A percentile compares a stretch with the other conserved stretches of the same genome.
Conservation (phyloP, 2,797 vertebrate genomes). For the Coracias cyanogaster region DNA sequence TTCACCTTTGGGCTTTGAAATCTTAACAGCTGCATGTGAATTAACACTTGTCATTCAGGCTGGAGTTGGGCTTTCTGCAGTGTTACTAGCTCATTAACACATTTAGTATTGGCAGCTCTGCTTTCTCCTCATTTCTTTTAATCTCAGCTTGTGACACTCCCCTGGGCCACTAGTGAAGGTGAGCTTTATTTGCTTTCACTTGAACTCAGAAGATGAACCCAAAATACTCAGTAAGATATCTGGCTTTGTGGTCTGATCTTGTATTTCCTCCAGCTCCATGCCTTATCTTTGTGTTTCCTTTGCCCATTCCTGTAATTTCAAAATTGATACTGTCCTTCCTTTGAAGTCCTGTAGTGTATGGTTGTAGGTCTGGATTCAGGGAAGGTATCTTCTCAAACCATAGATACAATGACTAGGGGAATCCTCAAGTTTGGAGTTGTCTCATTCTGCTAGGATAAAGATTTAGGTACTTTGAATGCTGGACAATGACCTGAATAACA, state of each 20-base stretch:
- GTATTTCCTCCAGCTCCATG: neutral
- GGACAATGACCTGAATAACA: neutral
- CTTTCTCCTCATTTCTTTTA: neutral
- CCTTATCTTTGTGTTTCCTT: neutral
- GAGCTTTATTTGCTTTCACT: neutral
- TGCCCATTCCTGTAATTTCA: neutral
- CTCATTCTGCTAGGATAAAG: fast-evolving
- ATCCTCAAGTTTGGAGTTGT: neutral
- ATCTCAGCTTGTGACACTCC: neutral
- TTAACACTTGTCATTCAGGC: neutral
- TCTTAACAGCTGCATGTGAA: neutral
- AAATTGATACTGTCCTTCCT: neutral
- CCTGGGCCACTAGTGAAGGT: neutral
- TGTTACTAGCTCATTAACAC: neutral
- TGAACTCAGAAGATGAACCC: neutral
- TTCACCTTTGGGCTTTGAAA: neutral
- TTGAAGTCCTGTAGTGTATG: neutral
- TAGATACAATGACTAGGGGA: neutral
- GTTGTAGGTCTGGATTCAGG: neutral
- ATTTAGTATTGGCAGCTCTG: neutral
- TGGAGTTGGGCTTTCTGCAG: neutral
- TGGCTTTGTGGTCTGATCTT: neutral
- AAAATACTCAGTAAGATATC: neutral
- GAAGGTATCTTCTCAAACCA: neutral
- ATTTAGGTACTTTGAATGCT: neutral